Base-by-base conservation (phyloP, 2,888 invertebrate genomes). In the Junonia oenone region DNA sequence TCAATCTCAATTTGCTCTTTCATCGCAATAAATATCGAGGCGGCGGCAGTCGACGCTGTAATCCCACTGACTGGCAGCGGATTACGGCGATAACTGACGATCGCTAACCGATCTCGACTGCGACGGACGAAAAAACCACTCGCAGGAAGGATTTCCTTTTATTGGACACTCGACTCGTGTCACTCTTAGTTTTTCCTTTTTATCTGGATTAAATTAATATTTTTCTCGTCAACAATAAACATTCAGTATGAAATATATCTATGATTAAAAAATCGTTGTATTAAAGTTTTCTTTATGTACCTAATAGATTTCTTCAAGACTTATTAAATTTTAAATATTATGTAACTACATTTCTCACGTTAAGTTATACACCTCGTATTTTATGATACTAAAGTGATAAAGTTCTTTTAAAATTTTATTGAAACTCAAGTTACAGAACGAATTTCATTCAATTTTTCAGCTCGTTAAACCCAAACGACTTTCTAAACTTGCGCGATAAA, bases 401-500 rank as follows among this genome's bases (percentile, higher is more conserved):
- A 50, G 15, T 31, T 31, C 9, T 11, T 33, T 9, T 6, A n/a
- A 40, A 19, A 38, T 11, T 19, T 19, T 19, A 40, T 40, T 40
- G 9, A 40, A 19, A 40, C 11, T 11, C 17, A 19, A 40, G 11
- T 26, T 26, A 8, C 26, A 26, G 2, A 43, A 13, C 43, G 43
- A 45, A 37, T 52, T 52, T 27, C 6, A 29, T 47, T 17, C 35
- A 47, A 53, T 37, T 27, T 27, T 35, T 54, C 37, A 35, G 43
- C 33, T 37, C 27, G 48, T 55, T 51, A 54, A 54, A 50, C 49
- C 45, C 8, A 46, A 58, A 50, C 37, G 54, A 58, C 55, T 55
- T 55, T 14, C 26, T 45, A 43, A 58, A 53, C 26, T 61, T 49
- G 6, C 48, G 40, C 47, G 35, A 55, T 60, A 57, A 60, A 60